These are phyloP conservation scores for Hemiprocne comata DNA, from an alignment of 2,113 vertebrate species.

Conservation along the genomic window DNA sequence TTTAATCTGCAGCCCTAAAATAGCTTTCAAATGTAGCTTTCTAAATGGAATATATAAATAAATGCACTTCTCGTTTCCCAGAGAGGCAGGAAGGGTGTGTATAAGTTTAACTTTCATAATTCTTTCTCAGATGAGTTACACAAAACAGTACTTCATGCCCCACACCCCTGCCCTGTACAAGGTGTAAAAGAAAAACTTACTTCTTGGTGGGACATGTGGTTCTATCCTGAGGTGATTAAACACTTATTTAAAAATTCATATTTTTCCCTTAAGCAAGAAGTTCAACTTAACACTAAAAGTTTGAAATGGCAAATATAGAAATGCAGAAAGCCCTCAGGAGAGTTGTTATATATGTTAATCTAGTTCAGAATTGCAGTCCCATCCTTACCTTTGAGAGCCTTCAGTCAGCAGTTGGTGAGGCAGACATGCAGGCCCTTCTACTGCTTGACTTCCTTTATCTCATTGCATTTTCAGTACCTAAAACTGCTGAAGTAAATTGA, in stretches of 20 bases:
- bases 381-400: neutral
- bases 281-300: neutral
- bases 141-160: neutral
- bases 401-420: neutral
- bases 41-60: conserved; percentile 53
- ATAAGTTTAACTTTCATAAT: conserved; percentile 41
- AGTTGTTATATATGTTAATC: neutral
- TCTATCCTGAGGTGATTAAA: neutral
- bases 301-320: neutral
- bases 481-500: neutral
- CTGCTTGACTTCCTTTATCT: neutral
- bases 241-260: neutral
- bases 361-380: neutral
- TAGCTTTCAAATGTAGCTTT: conserved; percentile 52
- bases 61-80: conserved; percentile 61
- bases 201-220: neutral
- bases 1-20: conserved; percentile 37
- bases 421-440: neutral
- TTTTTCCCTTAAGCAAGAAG: neutral
- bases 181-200: neutral
- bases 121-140: neutral
- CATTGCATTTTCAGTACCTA: neutral
- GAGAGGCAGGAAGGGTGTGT: conserved; percentile 63
- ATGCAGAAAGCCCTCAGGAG: neutral
- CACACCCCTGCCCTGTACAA: accelerated